Conservation (phyloP, 2,113 vertebrate genomes). For the Cariama cristata region DNA sequence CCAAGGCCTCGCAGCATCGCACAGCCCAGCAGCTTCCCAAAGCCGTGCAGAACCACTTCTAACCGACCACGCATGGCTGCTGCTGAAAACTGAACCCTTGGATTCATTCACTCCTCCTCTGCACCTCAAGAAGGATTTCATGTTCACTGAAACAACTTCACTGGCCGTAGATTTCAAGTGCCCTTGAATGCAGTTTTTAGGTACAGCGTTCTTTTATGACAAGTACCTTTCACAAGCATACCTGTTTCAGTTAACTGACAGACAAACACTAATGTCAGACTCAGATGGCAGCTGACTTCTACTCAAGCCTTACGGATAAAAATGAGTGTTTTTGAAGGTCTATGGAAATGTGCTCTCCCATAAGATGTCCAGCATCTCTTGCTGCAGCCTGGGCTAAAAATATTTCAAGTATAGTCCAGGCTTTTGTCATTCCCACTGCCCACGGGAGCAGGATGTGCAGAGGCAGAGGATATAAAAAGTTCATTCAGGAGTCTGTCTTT, state of each 20-base stretch:
- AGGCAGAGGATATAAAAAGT: slow-evolving; percentile 44
- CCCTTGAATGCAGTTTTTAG: background rate
- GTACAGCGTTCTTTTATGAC: rapidly evolving
- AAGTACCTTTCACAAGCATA: background rate
- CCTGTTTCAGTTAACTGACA: background rate
- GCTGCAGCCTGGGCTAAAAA: slow-evolving; percentile 19
- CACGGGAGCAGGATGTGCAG: slow-evolving; percentile 56
- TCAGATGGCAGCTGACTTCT: background rate
- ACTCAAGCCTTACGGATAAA: background rate
- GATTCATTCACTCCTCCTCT: background rate
- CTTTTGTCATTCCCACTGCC: slow-evolving; percentile 57
- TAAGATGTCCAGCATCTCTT: background rate
- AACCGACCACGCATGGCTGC: rapidly evolving
- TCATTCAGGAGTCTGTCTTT: slow-evolving; percentile 31
- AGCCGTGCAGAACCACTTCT: background rate
- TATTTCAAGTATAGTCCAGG: background rate
- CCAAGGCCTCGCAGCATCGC: rapidly evolving
- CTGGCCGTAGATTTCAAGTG: background rate
- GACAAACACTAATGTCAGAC: background rate
- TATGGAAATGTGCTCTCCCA: background rate
- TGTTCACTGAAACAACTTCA: background rate
- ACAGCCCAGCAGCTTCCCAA: background rate
- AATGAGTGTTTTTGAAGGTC: background rate
- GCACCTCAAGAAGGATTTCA: background rate
- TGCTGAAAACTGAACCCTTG: background rate